Evolutionary conservation across 64 coral and sea anemone species (phyloP).

Genomic region (Montipora foliosa): DNA sequence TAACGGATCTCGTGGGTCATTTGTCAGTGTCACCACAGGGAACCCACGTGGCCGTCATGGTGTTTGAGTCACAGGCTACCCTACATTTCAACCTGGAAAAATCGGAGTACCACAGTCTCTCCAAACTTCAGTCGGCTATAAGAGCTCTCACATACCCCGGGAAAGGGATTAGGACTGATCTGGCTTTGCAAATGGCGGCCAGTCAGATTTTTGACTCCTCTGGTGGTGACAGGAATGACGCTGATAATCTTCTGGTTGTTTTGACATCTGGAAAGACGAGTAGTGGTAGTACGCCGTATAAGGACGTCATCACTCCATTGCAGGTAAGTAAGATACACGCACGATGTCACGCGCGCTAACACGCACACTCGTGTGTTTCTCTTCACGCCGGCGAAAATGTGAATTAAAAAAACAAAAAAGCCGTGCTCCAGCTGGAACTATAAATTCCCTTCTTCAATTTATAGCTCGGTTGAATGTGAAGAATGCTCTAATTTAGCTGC

Average conservation of each 20-base stretch:
- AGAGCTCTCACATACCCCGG: conserved; percentile 6
- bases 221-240: conserved; percentile 16
- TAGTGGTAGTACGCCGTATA: conserved; percentile 9
- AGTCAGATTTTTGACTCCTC: conserved; percentile 2
- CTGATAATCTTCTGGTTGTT: conserved; percentile 17
- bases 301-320: conserved; percentile 33
- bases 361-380: too few species aligned
- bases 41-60: conserved; percentile 70
- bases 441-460: too few species aligned
- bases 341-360: too few species aligned
- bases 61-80: neutral
- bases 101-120: conserved; percentile 8
- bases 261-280: conserved; percentile 28
- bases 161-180: conserved; percentile 50
- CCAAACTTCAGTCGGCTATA: conserved; percentile 38
- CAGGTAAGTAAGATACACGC: conserved; percentile 6
- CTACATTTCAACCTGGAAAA: conserved; percentile 36
- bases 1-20: conserved; percentile 50
- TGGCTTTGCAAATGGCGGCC: conserved; percentile 30
- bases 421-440: too few species aligned
- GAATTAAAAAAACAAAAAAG: too few species aligned
- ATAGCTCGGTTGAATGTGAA: too few species aligned
- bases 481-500: too few species aligned
- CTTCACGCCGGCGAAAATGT: too few species aligned
- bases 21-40: conserved; percentile 72